A percentile compares a stretch with the other conserved stretches of the same genome.
Evolutionary conservation across 2,888 invertebrate species (phyloP).

Genomic region (Arge pagana): DNA sequence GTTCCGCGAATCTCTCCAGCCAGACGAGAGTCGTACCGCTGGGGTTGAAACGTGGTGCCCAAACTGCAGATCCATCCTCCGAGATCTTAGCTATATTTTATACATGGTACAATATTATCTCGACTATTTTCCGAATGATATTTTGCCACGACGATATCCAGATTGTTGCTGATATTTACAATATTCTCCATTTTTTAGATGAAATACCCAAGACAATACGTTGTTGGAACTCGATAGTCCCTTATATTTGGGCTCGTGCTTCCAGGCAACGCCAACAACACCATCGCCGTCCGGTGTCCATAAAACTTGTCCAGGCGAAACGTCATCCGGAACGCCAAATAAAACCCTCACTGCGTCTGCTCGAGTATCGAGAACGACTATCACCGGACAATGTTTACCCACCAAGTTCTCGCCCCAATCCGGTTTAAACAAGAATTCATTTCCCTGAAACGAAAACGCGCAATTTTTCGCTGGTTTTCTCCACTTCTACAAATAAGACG

Average conservation of each 20-base stretch:
- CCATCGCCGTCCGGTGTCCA: slow-evolving; percentile 60
- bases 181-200: slow-evolving; percentile 60
- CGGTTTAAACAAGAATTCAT: slow-evolving; percentile 72
- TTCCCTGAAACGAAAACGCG: no score
- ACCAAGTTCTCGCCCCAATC: slow-evolving; percentile 87
- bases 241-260: slow-evolving; percentile 71
- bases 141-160: neutral
- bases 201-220: slow-evolving; percentile 65
- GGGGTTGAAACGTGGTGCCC: slow-evolving; percentile 68
- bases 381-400: slow-evolving; percentile 72
- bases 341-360: slow-evolving; percentile 64
- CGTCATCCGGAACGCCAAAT: slow-evolving; percentile 63
- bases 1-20: slow-evolving; percentile 70
- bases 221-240: slow-evolving; percentile 82
- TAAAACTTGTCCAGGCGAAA: slow-evolving; percentile 67
- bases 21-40: slow-evolving; percentile 70
- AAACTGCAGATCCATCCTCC: slow-evolving; percentile 61
- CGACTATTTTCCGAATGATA: neutral
- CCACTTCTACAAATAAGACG: no score
- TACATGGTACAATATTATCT: slow-evolving; percentile 21
- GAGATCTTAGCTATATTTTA: slow-evolving; percentile 63
- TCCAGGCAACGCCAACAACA: slow-evolving; percentile 75
- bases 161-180: slow-evolving; percentile 63
- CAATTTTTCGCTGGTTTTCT: no score
- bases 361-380: slow-evolving; percentile 70